These are phyloP conservation scores for Psittacula cyanocephala DNA, from an alignment of 2,113 vertebrate genomes.

Conservation along the genomic window DNA sequence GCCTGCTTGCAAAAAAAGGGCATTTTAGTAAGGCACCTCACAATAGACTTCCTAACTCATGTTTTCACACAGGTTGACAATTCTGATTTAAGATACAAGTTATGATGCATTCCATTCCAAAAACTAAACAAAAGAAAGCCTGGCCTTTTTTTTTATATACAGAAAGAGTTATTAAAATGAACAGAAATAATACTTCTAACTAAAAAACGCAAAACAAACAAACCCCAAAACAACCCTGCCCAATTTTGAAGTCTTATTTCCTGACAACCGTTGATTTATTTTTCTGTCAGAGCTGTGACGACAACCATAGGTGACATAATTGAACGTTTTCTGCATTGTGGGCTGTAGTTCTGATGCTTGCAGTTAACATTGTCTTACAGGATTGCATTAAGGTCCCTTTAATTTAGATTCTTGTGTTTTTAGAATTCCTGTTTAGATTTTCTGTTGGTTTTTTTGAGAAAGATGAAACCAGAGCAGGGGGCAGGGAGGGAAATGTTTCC, in stretches of 20 bases:
- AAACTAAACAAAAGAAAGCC: not conserved
- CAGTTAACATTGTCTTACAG: not conserved
- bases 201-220: accelerated
- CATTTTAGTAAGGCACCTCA: not conserved
- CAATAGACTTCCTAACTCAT: not conserved
- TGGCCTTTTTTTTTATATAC: not conserved
- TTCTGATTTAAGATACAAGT: not conserved
- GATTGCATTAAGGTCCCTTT: not conserved
- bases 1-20: not conserved
- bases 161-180: not conserved
- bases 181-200: not conserved
- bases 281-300: not conserved
- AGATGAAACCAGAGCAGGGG: not conserved
- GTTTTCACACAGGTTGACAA: not conserved
- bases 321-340: not conserved
- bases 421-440: not conserved
- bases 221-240: not conserved
- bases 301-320: not conserved
- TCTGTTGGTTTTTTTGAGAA: not conserved
- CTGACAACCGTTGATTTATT: not conserved
- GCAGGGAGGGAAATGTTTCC: not conserved
- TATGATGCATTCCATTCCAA: not conserved
- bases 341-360: not conserved
- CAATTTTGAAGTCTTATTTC: not conserved
- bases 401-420: not conserved